Percentiles rank a stretch among this genome's conserved stretches.
Conservation (phyloP, 2,113 vertebrate species). For the Siniperca knerii region DNA sequence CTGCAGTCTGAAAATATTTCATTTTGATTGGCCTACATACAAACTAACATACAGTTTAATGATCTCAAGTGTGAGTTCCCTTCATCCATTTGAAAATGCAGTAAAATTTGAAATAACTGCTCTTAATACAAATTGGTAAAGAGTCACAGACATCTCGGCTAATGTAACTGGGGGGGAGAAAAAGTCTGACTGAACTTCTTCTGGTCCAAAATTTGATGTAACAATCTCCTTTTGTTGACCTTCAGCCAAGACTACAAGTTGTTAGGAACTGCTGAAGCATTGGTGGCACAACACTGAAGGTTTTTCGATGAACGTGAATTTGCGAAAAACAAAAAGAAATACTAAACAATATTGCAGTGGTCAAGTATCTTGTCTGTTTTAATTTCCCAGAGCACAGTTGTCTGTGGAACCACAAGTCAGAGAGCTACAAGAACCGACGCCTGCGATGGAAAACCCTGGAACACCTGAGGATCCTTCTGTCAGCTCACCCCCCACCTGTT, state of each 20-base stretch:
- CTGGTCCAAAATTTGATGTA: no score
- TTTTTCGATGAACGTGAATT: background rate
- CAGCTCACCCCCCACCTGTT: slow-evolving; percentile 54
- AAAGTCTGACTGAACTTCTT: no score
- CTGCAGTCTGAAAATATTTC: background rate
- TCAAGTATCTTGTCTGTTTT: background rate
- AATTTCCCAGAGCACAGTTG: slow-evolving; percentile 65
- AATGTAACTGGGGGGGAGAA: background rate
- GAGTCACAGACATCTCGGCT: background rate
- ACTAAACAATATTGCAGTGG: no score
- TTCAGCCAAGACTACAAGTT: background rate
- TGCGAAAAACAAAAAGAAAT: no score
- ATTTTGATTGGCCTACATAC: background rate
- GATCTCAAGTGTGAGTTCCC: background rate
- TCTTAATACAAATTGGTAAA: background rate
- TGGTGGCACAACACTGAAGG: background rate
- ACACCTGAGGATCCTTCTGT: slow-evolving; percentile 64
- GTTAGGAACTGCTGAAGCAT: background rate
- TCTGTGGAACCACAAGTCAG: slow-evolving; percentile 73
- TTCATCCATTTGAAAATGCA: background rate
- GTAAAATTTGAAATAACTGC: background rate
- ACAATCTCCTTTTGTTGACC: background rate
- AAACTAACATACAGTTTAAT: background rate
- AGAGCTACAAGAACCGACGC: slow-evolving; percentile 73
- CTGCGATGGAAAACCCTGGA: slow-evolving; percentile 73